phyloP scores from a whole-genome alignment of 2,113 vertebrate species.

The Brachirus orientalis region DNA sequence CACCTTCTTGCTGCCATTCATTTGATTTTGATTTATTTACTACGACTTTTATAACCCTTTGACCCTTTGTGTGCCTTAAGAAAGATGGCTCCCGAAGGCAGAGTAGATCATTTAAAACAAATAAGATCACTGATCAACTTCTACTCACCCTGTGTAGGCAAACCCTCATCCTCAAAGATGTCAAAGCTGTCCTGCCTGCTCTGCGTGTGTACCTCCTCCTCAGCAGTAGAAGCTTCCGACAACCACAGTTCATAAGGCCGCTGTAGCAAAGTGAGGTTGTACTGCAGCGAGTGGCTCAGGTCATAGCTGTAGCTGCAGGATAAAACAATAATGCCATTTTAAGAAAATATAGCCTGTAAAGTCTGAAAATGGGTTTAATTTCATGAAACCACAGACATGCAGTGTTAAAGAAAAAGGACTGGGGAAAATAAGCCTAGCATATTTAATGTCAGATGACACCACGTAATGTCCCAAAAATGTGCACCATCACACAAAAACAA shows the following conservation, averaged over 20 bases:
- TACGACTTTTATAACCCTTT: no score
- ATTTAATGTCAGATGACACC: no score
- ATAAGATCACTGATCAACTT: background rate
- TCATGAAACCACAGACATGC: no score
- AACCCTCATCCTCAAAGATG: conserved; percentile 98
- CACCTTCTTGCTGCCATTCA: no score
- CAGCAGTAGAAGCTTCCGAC: conserved; percentile 12
- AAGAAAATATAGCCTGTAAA: conserved; percentile 4
- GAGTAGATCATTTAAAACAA: no score
- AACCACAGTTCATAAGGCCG: conserved; percentile 86
- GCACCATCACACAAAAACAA: no score
- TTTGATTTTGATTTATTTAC: no score
- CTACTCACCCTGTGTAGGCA: conserved; percentile 86
- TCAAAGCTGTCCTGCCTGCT: conserved; percentile 92
- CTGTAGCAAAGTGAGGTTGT: conserved; percentile 91
- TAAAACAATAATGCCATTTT: background rate
- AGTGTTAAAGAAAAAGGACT: no score
- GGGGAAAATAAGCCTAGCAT: no score
- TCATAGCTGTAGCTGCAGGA: conserved; percentile 95
- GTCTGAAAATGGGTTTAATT: background rate
- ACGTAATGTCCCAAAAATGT: no score
- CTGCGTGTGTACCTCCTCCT: conserved; percentile 82
- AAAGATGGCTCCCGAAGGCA: no score
- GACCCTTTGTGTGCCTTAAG: no score
- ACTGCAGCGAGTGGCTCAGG: conserved; percentile 96